Percentiles rank a stretch among this genome's conserved stretches.
These are phyloP conservation scores for Ericerus pela DNA, from an alignment of 1,140 invertebrate genomes.

Conservation along the genomic window DNA sequence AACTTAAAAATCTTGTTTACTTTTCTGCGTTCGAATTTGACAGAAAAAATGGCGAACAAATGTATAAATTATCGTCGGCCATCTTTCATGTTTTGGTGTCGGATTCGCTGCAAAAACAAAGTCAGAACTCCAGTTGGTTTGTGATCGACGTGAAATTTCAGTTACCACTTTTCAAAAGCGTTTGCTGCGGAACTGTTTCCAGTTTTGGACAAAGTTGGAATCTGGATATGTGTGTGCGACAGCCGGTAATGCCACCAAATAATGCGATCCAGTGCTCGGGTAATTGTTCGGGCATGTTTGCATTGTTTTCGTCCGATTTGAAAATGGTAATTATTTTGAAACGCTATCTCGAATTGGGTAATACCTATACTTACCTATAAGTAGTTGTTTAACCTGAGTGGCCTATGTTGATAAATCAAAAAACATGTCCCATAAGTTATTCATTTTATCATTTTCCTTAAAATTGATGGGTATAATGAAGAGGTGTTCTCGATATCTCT, in stretches of 20 bases:
- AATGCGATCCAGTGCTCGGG: background rate
- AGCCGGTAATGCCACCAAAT: background rate
- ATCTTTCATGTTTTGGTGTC: background rate
- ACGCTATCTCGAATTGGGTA: too few relatives aligned
- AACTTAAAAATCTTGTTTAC: too few relatives aligned
- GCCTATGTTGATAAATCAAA: too few relatives aligned
- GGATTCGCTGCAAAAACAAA: background rate
- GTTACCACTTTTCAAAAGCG: background rate
- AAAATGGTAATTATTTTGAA: too few relatives aligned
- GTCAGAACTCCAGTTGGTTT: background rate
- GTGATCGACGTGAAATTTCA: background rate
- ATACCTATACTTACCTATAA: too few relatives aligned
- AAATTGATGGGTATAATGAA: too few relatives aligned
- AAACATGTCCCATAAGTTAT: too few relatives aligned
- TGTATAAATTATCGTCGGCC: background rate
- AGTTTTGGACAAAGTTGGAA: constrained; percentile 6
- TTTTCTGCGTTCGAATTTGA: too few relatives aligned
- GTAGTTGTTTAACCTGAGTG: too few relatives aligned
- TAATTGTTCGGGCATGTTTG: background rate
- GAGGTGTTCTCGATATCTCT: too few relatives aligned
- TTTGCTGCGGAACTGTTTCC: background rate
- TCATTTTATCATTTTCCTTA: too few relatives aligned
- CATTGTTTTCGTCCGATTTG: background rate
- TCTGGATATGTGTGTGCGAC: background rate
- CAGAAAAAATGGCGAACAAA: background rate